A percentile compares a stretch with the other conserved stretches of the same genome.
These are phyloP conservation scores for Aleiodes sp. DNA, from an alignment of 1,140 invertebrate species.

Conservation along the genomic window DNA sequence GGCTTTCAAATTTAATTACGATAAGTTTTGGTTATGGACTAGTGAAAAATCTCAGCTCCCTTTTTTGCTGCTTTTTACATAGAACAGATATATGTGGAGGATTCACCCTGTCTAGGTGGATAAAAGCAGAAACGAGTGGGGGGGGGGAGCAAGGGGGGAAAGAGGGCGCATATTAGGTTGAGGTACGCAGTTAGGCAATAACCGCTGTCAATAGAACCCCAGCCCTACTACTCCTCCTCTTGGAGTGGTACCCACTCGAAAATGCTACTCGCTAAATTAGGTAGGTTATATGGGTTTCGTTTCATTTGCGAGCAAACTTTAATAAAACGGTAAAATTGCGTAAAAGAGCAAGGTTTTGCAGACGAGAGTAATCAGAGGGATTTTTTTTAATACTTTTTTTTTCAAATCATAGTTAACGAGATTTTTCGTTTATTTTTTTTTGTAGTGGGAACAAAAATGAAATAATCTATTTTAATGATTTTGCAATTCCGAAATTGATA, in stretches of 20 bases:
- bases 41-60: not conserved
- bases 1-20: conserved; percentile 4
- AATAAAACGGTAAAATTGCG: conserved; percentile 68
- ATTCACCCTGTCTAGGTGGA: not conserved
- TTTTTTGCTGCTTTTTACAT: not conserved
- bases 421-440: not conserved
- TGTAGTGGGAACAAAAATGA: not conserved
- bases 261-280: conserved; percentile 69
- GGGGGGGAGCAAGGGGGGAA: conserved; percentile 13
- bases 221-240: conserved; percentile 30
- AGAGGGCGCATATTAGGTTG: conserved; percentile 64
- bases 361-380: conserved; percentile 50
- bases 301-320: conserved; percentile 69
- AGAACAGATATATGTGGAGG: not conserved
- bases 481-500: too few species aligned
- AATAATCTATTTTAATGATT: not conserved
- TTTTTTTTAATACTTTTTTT: conserved; percentile 15
- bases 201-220: conserved; percentile 65
- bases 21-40: not conserved
- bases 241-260: conserved; percentile 57
- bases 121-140: not conserved
- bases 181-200: conserved; percentile 68
- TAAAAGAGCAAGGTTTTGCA: conserved; percentile 68
- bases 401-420: not conserved
- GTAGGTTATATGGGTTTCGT: conserved; percentile 69